Conservation (phyloP, 1,140 invertebrate species). For the Drosophila bifasciata region DNA sequence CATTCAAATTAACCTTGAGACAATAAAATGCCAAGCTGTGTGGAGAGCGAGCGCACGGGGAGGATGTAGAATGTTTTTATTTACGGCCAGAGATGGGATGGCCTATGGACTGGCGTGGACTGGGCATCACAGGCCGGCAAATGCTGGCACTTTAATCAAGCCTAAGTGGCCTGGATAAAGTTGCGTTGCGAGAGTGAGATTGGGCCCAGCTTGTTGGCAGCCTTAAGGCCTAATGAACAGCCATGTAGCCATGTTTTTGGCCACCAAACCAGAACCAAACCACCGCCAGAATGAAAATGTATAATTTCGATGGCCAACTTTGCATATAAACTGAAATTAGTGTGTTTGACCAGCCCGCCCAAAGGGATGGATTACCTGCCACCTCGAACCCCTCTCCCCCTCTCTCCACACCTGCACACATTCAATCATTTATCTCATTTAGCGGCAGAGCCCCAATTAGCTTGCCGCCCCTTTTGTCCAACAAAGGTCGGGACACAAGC, state of each 20-base stretch:
- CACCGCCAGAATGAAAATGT: conserved; percentile 21
- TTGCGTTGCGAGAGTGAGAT: conserved; percentile 23
- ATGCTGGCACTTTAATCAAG: conserved; percentile 74
- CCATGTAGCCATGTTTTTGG: conserved; percentile 35
- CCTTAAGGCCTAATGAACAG: conserved; percentile 3
- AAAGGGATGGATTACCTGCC: conserved; percentile 23
- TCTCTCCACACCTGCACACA: no score
- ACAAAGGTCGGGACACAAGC: conserved; percentile 31
- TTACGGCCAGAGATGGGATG: conserved; percentile 33
- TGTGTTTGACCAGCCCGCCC: not conserved
- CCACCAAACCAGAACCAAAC: conserved; percentile 27
- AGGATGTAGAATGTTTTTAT: conserved; percentile 23
- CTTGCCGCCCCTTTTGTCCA: conserved; percentile 17
- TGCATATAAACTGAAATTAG: not conserved
- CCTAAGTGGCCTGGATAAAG: conserved; percentile 74
- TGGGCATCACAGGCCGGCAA: conserved; percentile 26
- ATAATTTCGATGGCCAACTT: conserved; percentile 23
- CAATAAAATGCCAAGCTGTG: conserved; percentile 59
- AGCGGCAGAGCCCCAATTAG: conserved; percentile 47
- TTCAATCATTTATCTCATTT: conserved; percentile 9
- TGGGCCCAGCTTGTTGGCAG: not conserved
- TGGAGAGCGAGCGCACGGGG: not conserved
- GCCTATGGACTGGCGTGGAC: no score
- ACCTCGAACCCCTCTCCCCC: not conserved
- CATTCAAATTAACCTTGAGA: conserved; percentile 79